Conservation (phyloP, 1,140 invertebrate species). For the Drosophila oshimai region DNA sequence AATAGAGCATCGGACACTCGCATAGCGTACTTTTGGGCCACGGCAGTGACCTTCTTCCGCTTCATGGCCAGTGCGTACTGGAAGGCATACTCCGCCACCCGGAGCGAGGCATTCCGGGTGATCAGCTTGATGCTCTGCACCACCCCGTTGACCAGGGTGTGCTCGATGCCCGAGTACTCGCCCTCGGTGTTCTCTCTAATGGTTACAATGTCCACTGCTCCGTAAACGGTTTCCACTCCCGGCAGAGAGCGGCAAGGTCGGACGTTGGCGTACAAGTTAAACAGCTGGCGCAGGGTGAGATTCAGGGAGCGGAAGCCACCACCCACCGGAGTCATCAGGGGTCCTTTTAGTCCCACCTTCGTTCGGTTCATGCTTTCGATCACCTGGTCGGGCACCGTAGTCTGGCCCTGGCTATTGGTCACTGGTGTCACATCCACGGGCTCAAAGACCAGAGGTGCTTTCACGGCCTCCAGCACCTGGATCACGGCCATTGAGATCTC, state of each 20-base stretch:
- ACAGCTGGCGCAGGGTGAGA: slow-evolving; percentile 98
- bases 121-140: slow-evolving; percentile 99
- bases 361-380: slow-evolving; percentile 99
- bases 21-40: slow-evolving; percentile 99
- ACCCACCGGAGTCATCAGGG: slow-evolving; percentile 98
- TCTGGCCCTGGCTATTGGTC: slow-evolving; percentile 95
- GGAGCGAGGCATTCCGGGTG: slow-evolving; percentile 96
- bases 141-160: slow-evolving; percentile 99
- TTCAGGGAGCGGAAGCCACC: slow-evolving; percentile 99
- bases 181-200: slow-evolving; percentile 99
- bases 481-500: slow-evolving; percentile 99
- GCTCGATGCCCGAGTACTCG: slow-evolving; percentile 99
- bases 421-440: slow-evolving; percentile 99
- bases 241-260: slow-evolving; percentile 98
- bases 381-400: slow-evolving; percentile 96
- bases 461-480: slow-evolving; percentile 96
- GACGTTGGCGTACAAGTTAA: slow-evolving; percentile 99
- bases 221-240: slow-evolving; percentile 98
- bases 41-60: slow-evolving; percentile 97
- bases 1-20: slow-evolving; percentile 99
- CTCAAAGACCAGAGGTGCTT: slow-evolving; percentile 99
- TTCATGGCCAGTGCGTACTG: slow-evolving; percentile 97
- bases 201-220: slow-evolving; percentile 98
- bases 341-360: slow-evolving; percentile 98
- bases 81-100: slow-evolving; percentile 99